These are phyloP conservation scores for Empidonax alnorum DNA, from an alignment of 2,113 vertebrate genomes.

Conservation along the genomic window DNA sequence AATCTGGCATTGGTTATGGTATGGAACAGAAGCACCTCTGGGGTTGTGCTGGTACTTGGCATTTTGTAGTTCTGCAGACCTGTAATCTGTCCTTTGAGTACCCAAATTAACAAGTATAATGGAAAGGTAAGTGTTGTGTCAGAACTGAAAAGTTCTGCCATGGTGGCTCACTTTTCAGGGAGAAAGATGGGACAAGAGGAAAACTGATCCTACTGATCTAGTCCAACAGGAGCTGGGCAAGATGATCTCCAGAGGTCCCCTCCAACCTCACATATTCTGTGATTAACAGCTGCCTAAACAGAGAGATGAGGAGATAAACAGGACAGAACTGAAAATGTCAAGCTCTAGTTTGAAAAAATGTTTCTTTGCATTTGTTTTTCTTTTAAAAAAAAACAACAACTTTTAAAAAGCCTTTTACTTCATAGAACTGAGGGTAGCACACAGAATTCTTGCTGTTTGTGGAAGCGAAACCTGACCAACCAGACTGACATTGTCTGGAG, in stretches of 20 bases:
- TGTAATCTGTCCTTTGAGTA: not conserved
- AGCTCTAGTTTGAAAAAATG: not conserved
- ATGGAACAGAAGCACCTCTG: not conserved
- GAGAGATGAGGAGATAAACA: not conserved
- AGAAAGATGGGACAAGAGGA: not conserved
- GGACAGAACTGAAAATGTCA: not conserved
- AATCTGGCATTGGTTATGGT: rapidly evolving
- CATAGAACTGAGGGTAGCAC: not conserved
- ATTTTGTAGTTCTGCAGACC: not conserved
- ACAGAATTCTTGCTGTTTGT: not conserved
- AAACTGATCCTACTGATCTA: not conserved
- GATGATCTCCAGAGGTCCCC: not conserved
- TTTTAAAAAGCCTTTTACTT: not conserved
- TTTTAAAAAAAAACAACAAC: not conserved
- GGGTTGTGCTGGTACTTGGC: not conserved
- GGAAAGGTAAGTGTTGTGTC: not conserved
- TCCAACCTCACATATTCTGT: not conserved
- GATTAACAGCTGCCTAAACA: not conserved
- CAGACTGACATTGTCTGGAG: not conserved
- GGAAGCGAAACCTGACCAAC: not conserved
- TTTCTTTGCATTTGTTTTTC: not conserved
- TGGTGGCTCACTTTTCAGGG: not conserved
- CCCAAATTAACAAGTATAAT: not conserved
- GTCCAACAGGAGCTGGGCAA: not conserved
- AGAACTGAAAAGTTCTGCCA: not conserved